Percentiles rank a stretch among this genome's conserved stretches.
Conservation (phyloP, 2,113 vertebrate species). For the Antechinus flavipes region DNA sequence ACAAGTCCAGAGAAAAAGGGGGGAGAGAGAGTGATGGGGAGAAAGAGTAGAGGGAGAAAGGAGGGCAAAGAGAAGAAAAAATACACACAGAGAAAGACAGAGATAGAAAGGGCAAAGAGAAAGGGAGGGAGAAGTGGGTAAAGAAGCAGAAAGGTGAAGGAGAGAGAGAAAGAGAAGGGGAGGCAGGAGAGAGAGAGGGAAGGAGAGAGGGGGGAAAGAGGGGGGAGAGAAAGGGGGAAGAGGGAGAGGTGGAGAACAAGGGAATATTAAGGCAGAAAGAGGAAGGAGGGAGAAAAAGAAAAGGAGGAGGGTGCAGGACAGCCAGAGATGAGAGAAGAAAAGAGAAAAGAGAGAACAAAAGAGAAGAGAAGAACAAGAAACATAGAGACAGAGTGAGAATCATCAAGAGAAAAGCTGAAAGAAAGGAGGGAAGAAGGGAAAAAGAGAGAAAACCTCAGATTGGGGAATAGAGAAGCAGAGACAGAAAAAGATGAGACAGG, state of each 20-base stretch:
- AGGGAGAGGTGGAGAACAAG: neutral
- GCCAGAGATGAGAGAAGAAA: no score
- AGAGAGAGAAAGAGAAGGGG: neutral
- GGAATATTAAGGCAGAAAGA: neutral
- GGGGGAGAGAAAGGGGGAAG: fast-evolving
- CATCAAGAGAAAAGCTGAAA: no score
- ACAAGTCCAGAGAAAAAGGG: neutral
- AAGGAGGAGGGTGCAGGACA: neutral
- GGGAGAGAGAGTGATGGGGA: neutral
- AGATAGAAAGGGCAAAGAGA: neutral
- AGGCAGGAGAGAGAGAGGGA: fast-evolving
- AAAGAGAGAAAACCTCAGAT: no score
- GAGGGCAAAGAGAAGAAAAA: no score
- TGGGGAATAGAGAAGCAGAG: no score
- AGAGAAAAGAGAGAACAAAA: neutral
- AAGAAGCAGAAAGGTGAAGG: constrained; percentile 18
- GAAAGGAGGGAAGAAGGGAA: no score
- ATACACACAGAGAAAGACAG: neutral
- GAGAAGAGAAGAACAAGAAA: constrained; percentile 9
- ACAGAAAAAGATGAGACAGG: neutral
- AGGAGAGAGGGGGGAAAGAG: neutral
- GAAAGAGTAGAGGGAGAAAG: no score
- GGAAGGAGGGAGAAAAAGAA: neutral
- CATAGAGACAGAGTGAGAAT: neutral
- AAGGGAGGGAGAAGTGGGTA: neutral